Evolutionary conservation across 2,888 invertebrate genomes (phyloP), one percentile per base, ranked within the genome.

Genomic region (Rotaria sp.): DNA sequence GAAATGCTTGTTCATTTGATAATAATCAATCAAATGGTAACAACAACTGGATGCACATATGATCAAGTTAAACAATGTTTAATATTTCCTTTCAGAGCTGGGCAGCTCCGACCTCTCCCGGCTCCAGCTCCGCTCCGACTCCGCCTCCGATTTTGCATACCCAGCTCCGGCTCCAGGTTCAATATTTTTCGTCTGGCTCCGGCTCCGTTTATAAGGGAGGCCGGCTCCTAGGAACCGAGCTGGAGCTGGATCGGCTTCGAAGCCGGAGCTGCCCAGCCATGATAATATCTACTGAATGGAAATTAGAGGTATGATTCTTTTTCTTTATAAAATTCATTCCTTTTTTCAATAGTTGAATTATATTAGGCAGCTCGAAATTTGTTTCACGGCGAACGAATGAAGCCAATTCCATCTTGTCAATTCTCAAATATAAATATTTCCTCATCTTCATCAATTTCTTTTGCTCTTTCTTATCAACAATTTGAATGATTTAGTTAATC

Each of bases 11-110:
- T 95, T 90, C 95, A 96, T 93, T 96, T 96, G 94, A 95, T 96
- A 90, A 96, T 96, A 96, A 95, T 96, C 92, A 96, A 96, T 93
- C 96, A 96, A 92, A 96, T 96, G 92, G 95, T 96, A 89, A 92
- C 95, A 92, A 96, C 95, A 87, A 95, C 96, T 89, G 96, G 96
- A 90, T 96, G 96, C 93, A 95, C 95, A 90, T 93, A n/a, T n/a
- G n/a, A n/a, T n/a, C n/a, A n/a, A n/a, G n/a, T n/a, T n/a, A 95
- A 95, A 93, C 95, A 96, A 92, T 93, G 96, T 92, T 93, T 96
- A 89, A 95, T 95, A n/a, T n/a, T n/a, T n/a, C n/a, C n/a, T n/a
- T n/a, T n/a, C n/a, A n/a, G n/a, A n/a, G n/a, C n/a, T n/a, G n/a
- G n/a, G n/a, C n/a, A n/a, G n/a, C n/a, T n/a, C n/a, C n/a, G n/a